phyloP scores from a whole-genome alignment of 2,888 invertebrate genomes.

The Cynaeus angustus region DNA sequence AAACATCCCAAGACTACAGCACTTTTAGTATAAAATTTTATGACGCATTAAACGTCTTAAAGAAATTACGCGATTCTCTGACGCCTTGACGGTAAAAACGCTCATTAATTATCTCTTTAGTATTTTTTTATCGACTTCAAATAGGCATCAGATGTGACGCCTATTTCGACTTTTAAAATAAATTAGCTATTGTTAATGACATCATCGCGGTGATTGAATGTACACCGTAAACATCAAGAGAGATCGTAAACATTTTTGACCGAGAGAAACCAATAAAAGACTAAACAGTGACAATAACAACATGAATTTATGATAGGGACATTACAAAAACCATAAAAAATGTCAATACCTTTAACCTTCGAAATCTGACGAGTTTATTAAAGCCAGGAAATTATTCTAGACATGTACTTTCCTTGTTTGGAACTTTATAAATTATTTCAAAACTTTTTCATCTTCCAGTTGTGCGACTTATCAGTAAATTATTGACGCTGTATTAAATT shows the following conservation, averaged over 20 bases:
- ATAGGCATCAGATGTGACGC: background rate
- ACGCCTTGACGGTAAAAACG: background rate
- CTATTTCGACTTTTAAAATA: conserved; percentile 9
- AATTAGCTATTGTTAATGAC: conserved; percentile 19
- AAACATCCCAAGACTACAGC: too few relatives aligned
- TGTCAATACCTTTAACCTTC: background rate
- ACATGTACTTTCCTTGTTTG: too few relatives aligned
- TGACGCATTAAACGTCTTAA: background rate
- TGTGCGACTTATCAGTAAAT: too few relatives aligned
- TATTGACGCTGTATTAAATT: too few relatives aligned
- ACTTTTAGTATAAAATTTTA: background rate
- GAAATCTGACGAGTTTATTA: background rate
- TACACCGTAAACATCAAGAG: background rate
- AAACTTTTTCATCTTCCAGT: too few relatives aligned
- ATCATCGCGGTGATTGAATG: conserved; percentile 18
- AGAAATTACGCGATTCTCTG: conserved; percentile 3
- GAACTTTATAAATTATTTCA: too few relatives aligned
- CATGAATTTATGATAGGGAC: background rate
- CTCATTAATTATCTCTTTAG: conserved; percentile 15
- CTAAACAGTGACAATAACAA: background rate
- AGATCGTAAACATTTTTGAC: conserved; percentile 3
- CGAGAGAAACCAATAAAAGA: background rate
- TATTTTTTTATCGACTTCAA: conserved; percentile 15
- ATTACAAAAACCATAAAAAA: too few relatives aligned
- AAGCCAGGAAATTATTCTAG: background rate